phyloP scores from a whole-genome alignment of 1,140 invertebrate species.

The Ips nitidus region DNA sequence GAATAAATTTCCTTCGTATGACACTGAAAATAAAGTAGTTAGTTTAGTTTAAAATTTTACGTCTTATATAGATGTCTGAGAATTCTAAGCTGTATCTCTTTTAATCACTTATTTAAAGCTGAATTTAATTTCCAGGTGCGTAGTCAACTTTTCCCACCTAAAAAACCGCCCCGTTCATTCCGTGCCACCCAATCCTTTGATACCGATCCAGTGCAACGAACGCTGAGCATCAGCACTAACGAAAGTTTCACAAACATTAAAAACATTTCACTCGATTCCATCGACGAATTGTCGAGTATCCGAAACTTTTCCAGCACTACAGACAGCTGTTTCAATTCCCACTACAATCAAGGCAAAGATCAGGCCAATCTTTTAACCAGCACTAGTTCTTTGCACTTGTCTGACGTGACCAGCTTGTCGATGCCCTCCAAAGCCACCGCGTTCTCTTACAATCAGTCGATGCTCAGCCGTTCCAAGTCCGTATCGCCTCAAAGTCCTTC shows the following conservation, averaged over 20 bases:
- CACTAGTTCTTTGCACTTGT: constrained; percentile 29
- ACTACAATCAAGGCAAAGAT: constrained; percentile 44
- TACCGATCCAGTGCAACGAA: constrained; percentile 38
- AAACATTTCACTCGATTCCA: constrained; percentile 49
- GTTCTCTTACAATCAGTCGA: constrained; percentile 29
- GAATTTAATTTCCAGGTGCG: constrained; percentile 19
- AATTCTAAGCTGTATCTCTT: too few relatives aligned
- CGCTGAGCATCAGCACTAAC: constrained; percentile 45
- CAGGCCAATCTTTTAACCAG: constrained; percentile 8
- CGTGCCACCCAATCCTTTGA: constrained; percentile 39
- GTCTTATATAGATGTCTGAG: too few relatives aligned
- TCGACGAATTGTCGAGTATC: constrained; percentile 48
- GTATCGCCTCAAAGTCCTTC: constrained; percentile 46
- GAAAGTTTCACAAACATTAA: constrained; percentile 51
- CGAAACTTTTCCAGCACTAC: constrained; percentile 45
- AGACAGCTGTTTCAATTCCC: constrained; percentile 50
- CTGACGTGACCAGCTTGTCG: constrained; percentile 13
- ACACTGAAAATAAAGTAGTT: background rate
- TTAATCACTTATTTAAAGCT: too few relatives aligned
- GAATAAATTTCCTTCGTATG: background rate
- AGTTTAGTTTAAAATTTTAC: too few relatives aligned
- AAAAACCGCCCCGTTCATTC: constrained; percentile 52
- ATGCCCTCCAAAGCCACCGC: constrained; percentile 6
- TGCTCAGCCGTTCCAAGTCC: constrained; percentile 46
- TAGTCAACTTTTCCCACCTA: constrained; percentile 42